Percentiles rank a stretch among this genome's conserved stretches.
Evolutionary conservation across 2,113 vertebrate species (phyloP).

Genomic region (Pandion haliaetus): DNA sequence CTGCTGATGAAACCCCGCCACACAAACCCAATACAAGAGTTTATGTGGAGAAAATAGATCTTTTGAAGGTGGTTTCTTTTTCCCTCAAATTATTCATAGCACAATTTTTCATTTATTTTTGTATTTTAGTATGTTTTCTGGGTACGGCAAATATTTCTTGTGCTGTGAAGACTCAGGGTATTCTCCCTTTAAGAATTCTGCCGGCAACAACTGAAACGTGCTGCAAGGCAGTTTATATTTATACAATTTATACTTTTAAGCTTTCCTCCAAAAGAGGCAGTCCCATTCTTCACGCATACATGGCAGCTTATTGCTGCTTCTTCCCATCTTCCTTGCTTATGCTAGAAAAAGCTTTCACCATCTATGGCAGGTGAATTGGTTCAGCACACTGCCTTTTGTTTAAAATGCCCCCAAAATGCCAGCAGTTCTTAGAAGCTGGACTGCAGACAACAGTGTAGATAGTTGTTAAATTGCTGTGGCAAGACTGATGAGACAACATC

Average conservation of each 20-base stretch:
- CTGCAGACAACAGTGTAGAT: neutral
- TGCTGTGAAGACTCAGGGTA: neutral
- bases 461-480: neutral
- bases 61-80: neutral
- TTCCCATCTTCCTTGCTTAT: neutral
- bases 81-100: neutral
- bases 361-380: neutral
- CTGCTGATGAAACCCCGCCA: accelerated
- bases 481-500: neutral
- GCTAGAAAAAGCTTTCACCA: neutral
- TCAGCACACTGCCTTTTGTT: neutral
- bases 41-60: neutral
- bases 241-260: neutral
- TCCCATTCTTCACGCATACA: neutral
- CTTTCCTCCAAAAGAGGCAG: neutral
- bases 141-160: neutral
- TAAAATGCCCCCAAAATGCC: neutral
- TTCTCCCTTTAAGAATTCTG: neutral
- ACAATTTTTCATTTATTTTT: neutral
- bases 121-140: neutral
- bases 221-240: neutral
- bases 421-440: neutral
- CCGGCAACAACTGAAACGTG: neutral
- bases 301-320: neutral
- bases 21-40: neutral